Evolutionary conservation across 2,888 invertebrate genomes (phyloP).

Genomic region (Orgyia antiqua): DNA sequence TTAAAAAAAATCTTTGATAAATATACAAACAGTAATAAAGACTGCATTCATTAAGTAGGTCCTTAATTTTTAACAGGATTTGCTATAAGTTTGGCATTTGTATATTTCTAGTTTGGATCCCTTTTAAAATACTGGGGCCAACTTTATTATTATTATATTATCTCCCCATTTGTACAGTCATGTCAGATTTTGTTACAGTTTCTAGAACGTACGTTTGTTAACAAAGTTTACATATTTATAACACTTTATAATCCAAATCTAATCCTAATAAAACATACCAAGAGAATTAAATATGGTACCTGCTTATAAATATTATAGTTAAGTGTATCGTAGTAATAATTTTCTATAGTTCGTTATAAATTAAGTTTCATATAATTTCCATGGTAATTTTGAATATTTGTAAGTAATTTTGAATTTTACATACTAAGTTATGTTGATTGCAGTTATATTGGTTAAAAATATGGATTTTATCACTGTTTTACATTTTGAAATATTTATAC

Average conservation of each 20-base stretch:
- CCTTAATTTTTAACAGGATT: slow-evolving; percentile 47
- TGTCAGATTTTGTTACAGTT: slow-evolving; percentile 26
- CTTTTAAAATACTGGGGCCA: slow-evolving; percentile 70
- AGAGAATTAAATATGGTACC: slow-evolving; percentile 59
- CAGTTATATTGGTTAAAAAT: slow-evolving; percentile 68
- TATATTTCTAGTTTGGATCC: slow-evolving; percentile 67
- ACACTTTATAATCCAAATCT: neutral
- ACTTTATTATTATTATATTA: slow-evolving; percentile 61
- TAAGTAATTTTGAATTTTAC: slow-evolving; percentile 59
- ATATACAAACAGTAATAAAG: slow-evolving; percentile 58
- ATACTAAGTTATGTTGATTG: slow-evolving; percentile 59
- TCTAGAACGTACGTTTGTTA: slow-evolving; percentile 16
- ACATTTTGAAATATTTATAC: slow-evolving; percentile 79
- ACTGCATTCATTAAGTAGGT: slow-evolving; percentile 64
- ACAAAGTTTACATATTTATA: slow-evolving; percentile 12
- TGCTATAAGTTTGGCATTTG: slow-evolving; percentile 53
- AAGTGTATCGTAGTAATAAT: slow-evolving; percentile 34
- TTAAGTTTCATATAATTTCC: slow-evolving; percentile 28
- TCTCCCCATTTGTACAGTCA: slow-evolving; percentile 28
- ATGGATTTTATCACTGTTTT: slow-evolving; percentile 80
- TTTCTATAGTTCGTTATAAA: no score
- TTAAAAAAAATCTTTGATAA: slow-evolving; percentile 51
- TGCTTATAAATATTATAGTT: slow-evolving; percentile 55
- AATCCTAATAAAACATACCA: slow-evolving; percentile 28
- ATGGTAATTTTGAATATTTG: slow-evolving; percentile 47